Percentiles rank a stretch among this genome's conserved stretches.
These are phyloP conservation scores for Trogon melanurus DNA, from an alignment of 2,113 vertebrate species.

Conservation along the genomic window DNA sequence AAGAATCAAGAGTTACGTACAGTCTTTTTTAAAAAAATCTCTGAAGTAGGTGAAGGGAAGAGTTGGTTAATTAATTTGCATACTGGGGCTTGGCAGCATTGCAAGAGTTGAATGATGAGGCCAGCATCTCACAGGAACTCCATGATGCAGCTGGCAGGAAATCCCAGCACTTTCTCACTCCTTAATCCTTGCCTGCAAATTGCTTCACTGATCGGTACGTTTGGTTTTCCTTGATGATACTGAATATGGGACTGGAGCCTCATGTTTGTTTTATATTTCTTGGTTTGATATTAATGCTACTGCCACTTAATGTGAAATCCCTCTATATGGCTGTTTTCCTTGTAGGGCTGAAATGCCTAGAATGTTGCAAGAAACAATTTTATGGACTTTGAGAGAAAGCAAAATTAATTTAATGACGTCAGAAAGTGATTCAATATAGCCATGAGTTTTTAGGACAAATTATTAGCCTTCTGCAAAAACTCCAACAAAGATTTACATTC, in stretches of 20 bases:
- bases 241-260: not conserved
- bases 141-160: constrained; percentile 19
- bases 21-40: not conserved
- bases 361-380: not conserved
- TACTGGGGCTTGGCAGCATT: not conserved
- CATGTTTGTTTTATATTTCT: not conserved
- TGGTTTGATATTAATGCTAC: not conserved
- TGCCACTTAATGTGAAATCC: not conserved
- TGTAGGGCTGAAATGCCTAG: not conserved
- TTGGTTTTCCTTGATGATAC: not conserved
- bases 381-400: not conserved
- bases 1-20: not conserved
- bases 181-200: not conserved
- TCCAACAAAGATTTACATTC: constrained; percentile 14
- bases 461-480: constrained; percentile 15
- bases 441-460: constrained; percentile 12
- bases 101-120: not conserved
- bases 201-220: not conserved
- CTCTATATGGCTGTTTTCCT: not conserved
- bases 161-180: not conserved
- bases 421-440: not conserved
- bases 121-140: not conserved
- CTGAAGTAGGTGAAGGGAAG: not conserved
- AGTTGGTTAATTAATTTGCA: constrained; percentile 27
- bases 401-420: constrained; percentile 21